These are phyloP conservation scores for Orchestes rusci DNA, from an alignment of 2,888 invertebrate genomes.

Conservation along the genomic window DNA sequence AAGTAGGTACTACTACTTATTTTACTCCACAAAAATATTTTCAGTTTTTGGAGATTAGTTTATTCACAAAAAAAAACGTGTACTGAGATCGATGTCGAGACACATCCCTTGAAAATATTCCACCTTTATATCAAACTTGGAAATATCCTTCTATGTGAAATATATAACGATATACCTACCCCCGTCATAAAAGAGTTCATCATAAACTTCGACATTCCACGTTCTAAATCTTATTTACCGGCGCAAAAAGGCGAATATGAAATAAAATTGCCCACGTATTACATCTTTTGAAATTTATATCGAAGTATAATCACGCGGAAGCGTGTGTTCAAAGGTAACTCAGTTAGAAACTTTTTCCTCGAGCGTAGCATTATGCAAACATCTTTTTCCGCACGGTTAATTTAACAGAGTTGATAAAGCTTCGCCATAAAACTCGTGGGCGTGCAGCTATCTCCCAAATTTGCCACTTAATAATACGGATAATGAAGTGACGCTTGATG, in stretches of 20 bases:
- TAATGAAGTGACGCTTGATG: constrained; percentile 37
- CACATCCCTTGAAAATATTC: no score
- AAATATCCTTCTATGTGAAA: no score
- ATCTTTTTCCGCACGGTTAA: constrained; percentile 26
- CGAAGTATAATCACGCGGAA: constrained; percentile 22
- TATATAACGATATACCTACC: no score
- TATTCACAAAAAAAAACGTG: no score
- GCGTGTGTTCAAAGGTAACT: constrained; percentile 20
- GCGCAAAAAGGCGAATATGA: constrained; percentile 9
- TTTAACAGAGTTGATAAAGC: constrained; percentile 29
- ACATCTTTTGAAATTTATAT: constrained; percentile 20
- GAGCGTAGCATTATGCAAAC: constrained; percentile 27
- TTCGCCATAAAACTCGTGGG: constrained; percentile 17
- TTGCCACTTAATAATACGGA: constrained; percentile 36
- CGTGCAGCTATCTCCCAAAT: constrained; percentile 25
- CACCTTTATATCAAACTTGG: no score
- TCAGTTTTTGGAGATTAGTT: no score
- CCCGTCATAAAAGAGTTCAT: no score
- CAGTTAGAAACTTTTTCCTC: constrained; percentile 25
- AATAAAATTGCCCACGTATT: constrained; percentile 14
- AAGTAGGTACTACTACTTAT: no score
- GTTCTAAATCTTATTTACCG: no score
- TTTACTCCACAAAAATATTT: no score
- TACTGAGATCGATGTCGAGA: no score
- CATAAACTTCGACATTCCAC: no score